A percentile compares a stretch with the other conserved stretches of the same genome.
Evolutionary conservation across 1,140 invertebrate genomes (phyloP).

Genomic region (Oppia nitens): DNA sequence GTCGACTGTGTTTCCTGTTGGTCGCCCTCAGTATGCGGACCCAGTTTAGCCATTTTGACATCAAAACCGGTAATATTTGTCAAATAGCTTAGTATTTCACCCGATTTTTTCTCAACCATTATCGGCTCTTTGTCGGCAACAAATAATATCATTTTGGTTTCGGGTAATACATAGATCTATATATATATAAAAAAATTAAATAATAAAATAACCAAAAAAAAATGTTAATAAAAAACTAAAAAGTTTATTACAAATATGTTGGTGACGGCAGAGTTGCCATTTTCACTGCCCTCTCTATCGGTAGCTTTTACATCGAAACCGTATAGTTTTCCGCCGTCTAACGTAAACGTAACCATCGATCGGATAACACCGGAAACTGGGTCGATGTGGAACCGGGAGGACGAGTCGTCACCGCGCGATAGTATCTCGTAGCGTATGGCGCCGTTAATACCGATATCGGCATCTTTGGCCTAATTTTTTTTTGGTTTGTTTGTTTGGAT

Average conservation of each 20-base stretch:
- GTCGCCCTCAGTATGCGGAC: constrained; percentile 46
- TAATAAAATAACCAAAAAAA: neutral
- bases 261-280: constrained; percentile 56
- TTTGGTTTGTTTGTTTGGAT: neutral
- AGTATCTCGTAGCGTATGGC: constrained; percentile 61
- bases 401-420: constrained; percentile 38
- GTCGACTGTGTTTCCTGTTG: constrained; percentile 41
- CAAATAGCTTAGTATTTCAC: constrained; percentile 46
- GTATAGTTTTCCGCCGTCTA: constrained; percentile 51
- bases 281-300: constrained; percentile 51
- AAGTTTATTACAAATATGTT: constrained; percentile 70
- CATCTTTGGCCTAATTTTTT: constrained; percentile 44
- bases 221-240: constrained; percentile 30
- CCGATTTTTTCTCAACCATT: constrained; percentile 48
- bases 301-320: constrained; percentile 75
- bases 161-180: constrained; percentile 61
- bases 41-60: constrained; percentile 53
- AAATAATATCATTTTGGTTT: constrained; percentile 56
- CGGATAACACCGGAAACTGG: constrained; percentile 50
- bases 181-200: neutral
- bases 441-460: constrained; percentile 52
- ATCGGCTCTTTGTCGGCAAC: constrained; percentile 52
- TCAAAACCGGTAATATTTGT: constrained; percentile 54
- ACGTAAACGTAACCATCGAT: constrained; percentile 43
- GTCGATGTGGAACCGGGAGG: constrained; percentile 52